Conservation (phyloP, 2,113 vertebrate genomes). For the Microtus ochrogaster region DNA sequence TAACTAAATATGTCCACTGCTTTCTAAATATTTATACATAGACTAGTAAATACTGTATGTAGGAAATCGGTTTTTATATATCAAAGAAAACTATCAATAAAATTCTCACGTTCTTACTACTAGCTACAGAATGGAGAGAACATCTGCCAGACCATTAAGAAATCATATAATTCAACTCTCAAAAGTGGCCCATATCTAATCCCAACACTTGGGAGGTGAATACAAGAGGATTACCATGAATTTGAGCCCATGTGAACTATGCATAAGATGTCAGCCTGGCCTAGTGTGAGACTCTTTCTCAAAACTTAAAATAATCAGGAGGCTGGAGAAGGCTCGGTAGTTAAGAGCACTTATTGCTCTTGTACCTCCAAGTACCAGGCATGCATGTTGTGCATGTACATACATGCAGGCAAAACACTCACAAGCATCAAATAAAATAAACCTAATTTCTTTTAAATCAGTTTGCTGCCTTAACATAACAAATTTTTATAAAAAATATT, state of each 20-base stretch:
- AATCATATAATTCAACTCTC: not conserved
- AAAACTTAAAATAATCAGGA: not conserved
- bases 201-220: not conserved
- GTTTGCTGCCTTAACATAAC: not conserved
- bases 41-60: not conserved
- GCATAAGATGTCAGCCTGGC: not conserved
- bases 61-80: not conserved
- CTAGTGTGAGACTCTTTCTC: not conserved
- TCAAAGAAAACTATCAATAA: not conserved
- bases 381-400: not conserved
- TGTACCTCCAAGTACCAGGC: not conserved
- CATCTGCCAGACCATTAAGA: not conserved
- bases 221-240: not conserved
- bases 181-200: not conserved
- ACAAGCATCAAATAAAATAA: not conserved
- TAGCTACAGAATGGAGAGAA: not conserved
- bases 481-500: constrained; percentile 11
- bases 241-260: not conserved
- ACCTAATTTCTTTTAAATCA: not conserved
- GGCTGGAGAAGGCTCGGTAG: not conserved
- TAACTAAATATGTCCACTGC: not conserved
- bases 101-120: not conserved
- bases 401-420: not conserved
- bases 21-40: not conserved
- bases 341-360: not conserved